Evolutionary conservation across 2,797 vertebrate genomes (phyloP), one percentile per base, ranked within the genome.

Genomic region (Arrhamphus sclerolepis): DNA sequence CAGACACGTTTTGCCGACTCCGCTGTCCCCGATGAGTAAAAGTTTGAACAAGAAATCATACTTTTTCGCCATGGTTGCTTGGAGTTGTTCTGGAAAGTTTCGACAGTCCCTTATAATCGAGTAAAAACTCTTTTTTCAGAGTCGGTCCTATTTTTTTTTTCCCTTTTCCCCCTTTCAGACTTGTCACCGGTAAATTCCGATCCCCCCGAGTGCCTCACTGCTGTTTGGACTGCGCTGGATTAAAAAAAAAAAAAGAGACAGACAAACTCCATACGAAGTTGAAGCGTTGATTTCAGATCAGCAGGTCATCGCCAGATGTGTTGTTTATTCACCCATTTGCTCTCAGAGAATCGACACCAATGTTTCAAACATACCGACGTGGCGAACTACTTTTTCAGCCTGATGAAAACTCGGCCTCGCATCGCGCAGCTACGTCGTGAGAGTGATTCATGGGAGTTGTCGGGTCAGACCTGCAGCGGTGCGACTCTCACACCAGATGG

Each of bases 1-100:
- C 68, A 98, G 92, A 82, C 97, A 98, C 0, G 96, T 97, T 89
- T 98, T 98, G 1, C 96, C 97, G 50, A 98, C 97, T 47, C 96
- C 96, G n/a, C 95, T 97, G 91, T 98, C 97, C 54, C 96, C 97
- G 83, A 98, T 97, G 29, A 98, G 94, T 51, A 98, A 80, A 77
- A 98, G 55, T 77, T 98, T 98, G 91, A 94, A 98, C 66, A 98
- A 95, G 81, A 96, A 96, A 89, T 98, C 96, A 78, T 98, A 98
- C 78, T 96, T 95, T 90, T 98, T 97, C 88, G 96, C 96, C 96
- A 97, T 98, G 24, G 24, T 26, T 26, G 24, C 3, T 62, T 18
- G 50, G 26, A 57, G 67, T 34, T 57, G 40, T 34, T 77, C 46
- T 71, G 46, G 29, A 21, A 44, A 19, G 18, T 24, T 40, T 19